phyloP scores from a whole-genome alignment of 23 tunicate genomes.

The Oikopleura dioica region DNA sequence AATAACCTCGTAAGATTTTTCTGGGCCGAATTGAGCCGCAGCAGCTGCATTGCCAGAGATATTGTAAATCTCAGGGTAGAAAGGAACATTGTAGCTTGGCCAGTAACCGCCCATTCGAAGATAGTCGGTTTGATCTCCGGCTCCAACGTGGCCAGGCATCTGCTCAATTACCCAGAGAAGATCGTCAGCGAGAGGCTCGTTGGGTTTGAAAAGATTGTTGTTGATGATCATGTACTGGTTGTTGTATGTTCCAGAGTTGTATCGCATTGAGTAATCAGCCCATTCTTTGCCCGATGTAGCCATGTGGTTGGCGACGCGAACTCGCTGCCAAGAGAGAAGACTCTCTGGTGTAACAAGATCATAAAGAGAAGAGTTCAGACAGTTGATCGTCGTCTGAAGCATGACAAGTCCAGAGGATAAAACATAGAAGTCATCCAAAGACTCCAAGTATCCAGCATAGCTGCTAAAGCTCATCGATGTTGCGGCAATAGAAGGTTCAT shows the following conservation, averaged over 20 bases:
- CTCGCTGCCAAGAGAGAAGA: conserved; percentile 21
- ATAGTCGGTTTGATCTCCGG: conserved; percentile 15
- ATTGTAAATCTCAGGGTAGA: conserved; percentile 14
- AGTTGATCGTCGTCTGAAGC: conserved; percentile 22
- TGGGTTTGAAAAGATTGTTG: background rate
- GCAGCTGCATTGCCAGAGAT: conserved; percentile 18
- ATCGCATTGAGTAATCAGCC: conserved; percentile 14
- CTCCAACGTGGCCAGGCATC: conserved; percentile 17
- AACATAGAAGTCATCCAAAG: conserved; percentile 21
- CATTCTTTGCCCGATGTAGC: conserved; percentile 15
- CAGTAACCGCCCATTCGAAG: conserved; percentile 20
- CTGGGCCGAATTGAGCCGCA: conserved; percentile 11
- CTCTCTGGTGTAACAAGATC: conserved; percentile 13
- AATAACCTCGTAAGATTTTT: conserved; percentile 18
- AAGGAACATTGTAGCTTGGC: conserved; percentile 25
- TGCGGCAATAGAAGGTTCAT: background rate
- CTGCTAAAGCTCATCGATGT: conserved; percentile 15
- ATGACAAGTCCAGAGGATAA: conserved; percentile 20
- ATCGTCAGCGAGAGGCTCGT: conserved; percentile 14
- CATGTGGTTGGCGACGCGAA: conserved; percentile 16
- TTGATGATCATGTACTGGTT: conserved; percentile 23
- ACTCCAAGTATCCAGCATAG: conserved; percentile 17
- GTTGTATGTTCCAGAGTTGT: conserved; percentile 22
- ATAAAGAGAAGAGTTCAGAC: conserved; percentile 16
- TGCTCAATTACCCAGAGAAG: conserved; percentile 21